These are phyloP conservation scores for Ochlodes sylvanus DNA, from an alignment of 2,888 invertebrate genomes.

Conservation along the genomic window DNA sequence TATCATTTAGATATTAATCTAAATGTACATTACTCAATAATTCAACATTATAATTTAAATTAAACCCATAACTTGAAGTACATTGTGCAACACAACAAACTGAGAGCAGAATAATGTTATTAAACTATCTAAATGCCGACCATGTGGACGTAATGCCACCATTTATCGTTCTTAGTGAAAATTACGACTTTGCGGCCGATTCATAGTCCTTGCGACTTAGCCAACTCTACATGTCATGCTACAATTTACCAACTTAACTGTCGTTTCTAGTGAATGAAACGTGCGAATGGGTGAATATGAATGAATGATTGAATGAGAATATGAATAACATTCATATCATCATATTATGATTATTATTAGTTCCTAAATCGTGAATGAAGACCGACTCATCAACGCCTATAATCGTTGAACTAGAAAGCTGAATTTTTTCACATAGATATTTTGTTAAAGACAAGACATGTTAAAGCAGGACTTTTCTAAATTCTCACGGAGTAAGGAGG, in stretches of 20 bases:
- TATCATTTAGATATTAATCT: no score
- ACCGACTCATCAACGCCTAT: no score
- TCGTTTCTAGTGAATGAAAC: background rate
- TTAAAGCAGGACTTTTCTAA: no score
- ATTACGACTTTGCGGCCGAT: constrained; percentile 34
- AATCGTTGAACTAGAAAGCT: no score
- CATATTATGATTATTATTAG: no score
- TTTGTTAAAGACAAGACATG: no score
- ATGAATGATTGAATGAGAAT: no score
- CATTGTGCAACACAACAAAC: background rate
- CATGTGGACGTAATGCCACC: constrained; percentile 30
- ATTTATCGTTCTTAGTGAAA: constrained; percentile 36
- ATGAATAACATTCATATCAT: no score
- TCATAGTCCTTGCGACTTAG: constrained; percentile 23
- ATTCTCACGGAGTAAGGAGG: no score
- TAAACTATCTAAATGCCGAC: constrained; percentile 31
- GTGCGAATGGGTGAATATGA: no score
- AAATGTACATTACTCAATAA: no score
- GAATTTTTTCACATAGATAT: no score
- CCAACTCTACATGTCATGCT: constrained; percentile 13
- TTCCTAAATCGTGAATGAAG: background rate
- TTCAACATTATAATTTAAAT: background rate
- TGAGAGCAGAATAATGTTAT: constrained; percentile 13
- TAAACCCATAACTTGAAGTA: background rate
- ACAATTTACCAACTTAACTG: constrained; percentile 15